phyloP scores from a whole-genome alignment of 2,113 vertebrate species.

The Columba janthina region DNA sequence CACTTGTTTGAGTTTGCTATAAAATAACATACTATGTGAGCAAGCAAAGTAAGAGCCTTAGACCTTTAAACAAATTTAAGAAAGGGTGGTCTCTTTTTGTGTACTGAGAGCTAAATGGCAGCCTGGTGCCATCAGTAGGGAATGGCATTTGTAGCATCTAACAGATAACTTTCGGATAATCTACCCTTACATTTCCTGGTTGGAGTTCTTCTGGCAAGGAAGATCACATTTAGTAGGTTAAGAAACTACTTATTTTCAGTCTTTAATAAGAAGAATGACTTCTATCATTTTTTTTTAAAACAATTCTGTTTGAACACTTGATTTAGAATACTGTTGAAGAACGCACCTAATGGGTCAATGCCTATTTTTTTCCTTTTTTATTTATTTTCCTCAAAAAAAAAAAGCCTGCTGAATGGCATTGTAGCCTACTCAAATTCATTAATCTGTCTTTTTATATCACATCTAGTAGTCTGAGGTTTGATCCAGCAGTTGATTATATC shows the following conservation, averaged over 20 bases:
- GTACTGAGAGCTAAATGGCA: background rate
- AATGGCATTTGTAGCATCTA: slow-evolving; percentile 34
- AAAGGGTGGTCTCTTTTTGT: slow-evolving; percentile 5
- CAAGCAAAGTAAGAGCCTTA: background rate
- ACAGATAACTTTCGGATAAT: background rate
- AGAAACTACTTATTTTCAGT: background rate
- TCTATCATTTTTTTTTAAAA: background rate
- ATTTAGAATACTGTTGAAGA: background rate
- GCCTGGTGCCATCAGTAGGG: background rate
- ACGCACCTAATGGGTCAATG: background rate
- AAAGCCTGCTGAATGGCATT: background rate
- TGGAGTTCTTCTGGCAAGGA: slow-evolving; percentile 1
- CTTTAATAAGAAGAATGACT: background rate
- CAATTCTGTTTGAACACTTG: background rate
- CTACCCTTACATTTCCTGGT: background rate
- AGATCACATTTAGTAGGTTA: background rate
- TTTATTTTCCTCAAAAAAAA: background rate
- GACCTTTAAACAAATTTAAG: slow-evolving; percentile 15
- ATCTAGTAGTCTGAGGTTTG: background rate
- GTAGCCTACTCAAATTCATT: background rate
- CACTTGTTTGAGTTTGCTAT: background rate
- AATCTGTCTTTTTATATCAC: background rate
- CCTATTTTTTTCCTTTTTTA: background rate
- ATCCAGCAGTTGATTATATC: slow-evolving; percentile 13
- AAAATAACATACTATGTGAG: background rate